Evolutionary conservation across 1,140 invertebrate species (phyloP).

Genomic region (Dinothrombium tinctorium): DNA sequence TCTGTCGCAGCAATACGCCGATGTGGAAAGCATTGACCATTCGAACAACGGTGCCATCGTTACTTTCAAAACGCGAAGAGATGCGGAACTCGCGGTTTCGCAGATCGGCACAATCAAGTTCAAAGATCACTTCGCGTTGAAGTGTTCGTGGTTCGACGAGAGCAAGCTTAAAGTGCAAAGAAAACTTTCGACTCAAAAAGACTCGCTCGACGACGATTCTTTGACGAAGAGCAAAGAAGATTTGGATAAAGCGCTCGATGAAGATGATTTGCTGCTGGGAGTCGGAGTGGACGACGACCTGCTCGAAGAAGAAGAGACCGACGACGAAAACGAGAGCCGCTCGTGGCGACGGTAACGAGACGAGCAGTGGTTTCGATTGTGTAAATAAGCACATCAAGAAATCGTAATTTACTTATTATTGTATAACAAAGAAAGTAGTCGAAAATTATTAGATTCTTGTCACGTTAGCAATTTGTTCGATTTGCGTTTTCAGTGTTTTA

Average conservation of each 20-base stretch:
- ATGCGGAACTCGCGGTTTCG: constrained; percentile 39
- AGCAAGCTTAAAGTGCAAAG: constrained; percentile 14
- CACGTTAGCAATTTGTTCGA: too few relatives aligned
- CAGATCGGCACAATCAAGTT: constrained; percentile 34
- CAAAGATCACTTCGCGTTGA: constrained; percentile 2
- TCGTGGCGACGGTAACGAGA: background rate
- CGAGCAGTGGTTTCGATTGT: too few relatives aligned
- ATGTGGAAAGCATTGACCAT: constrained; percentile 38
- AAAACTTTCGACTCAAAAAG: too few relatives aligned
- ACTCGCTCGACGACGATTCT: too few relatives aligned
- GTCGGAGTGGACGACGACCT: background rate
- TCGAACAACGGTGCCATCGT: constrained; percentile 38
- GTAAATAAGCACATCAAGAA: too few relatives aligned
- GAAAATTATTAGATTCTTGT: too few relatives aligned
- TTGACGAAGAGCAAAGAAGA: background rate
- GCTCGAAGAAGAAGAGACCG: constrained; percentile 1
- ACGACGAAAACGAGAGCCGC: constrained; percentile 1
- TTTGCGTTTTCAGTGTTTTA: too few relatives aligned
- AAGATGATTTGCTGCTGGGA: background rate
- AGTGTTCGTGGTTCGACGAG: constrained; percentile 4
- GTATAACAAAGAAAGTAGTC: too few relatives aligned
- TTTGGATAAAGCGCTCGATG: background rate
- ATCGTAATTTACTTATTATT: too few relatives aligned
- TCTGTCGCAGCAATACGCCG: constrained; percentile 49
- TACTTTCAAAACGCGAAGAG: constrained; percentile 42